Base-by-base conservation (phyloP, 2,888 invertebrate species). In the Gibbula magus region DNA sequence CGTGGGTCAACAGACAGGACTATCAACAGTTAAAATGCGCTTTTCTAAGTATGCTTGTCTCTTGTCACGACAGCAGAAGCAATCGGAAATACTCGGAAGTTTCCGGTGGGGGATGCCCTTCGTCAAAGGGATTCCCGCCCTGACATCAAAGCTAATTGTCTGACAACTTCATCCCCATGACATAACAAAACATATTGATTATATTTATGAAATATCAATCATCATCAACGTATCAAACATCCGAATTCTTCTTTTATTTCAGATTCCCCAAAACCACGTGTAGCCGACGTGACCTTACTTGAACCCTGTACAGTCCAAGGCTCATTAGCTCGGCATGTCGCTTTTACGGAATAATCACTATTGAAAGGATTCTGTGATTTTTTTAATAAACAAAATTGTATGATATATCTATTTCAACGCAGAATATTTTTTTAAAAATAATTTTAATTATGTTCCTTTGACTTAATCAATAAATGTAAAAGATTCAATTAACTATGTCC, bases 101-200 rank as follows among this genome's bases (percentile, higher is more conserved):
- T 85, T 85, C 85, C 85, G 85, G 83, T 83, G 79, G 83, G 85
- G 85, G 83, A 83, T 84, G 76, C 85, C 85, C 83, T 83, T 73
- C 20, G 54, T 76, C 74, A 81, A 83, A 83, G 85, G 85, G 83
- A 85, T 85, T 85, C 85, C 85, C 85, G 85, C 85, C 82, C 82
- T 82, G 74, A 29, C 39, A 52, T 51, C 74, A 51, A 39, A 45
- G 74, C 74, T 25, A 51, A 51, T 74, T 61, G 61, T 29, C 61
- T 25, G 29, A 61, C 61, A 61, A 61, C 61, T 61, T 61, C 61
- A 22, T 29, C 61, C 61, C 29, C 61, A 13, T 25, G 29, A 18
- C 13, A 29, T 13, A 20, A 61, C 29, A 25, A 61, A 61, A 61
- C 13, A 16, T 61, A 29, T 61, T 10, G 4, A 45, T 45, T 10